Percentiles rank a stretch among this genome's conserved stretches.
These are phyloP conservation scores for Pseudomyrmex flavicornis DNA, from an alignment of 1,140 invertebrate genomes.

Conservation along the genomic window DNA sequence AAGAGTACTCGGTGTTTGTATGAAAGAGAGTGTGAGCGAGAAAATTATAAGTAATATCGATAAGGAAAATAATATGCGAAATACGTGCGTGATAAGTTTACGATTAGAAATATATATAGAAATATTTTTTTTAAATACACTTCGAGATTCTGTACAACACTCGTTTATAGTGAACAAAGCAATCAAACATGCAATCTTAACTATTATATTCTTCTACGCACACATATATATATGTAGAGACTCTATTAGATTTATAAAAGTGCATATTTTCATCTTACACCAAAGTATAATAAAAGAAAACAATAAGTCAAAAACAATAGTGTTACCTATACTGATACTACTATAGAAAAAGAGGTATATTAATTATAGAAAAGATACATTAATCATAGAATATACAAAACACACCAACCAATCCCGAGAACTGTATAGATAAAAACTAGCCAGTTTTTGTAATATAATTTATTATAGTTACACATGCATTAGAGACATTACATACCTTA, in stretches of 20 bases:
- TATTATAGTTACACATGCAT: too few species aligned
- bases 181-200: background rate
- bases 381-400: too few species aligned
- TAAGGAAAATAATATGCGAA: background rate
- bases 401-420: too few species aligned
- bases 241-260: background rate
- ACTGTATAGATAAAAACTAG: too few species aligned
- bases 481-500: too few species aligned
- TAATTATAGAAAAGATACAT: background rate
- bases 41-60: background rate
- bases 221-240: too few species aligned
- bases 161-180: too few species aligned
- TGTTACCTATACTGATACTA: slow-evolving; percentile 8
- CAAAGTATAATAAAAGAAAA: slow-evolving; percentile 14
- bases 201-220: background rate
- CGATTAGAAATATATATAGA: background rate
- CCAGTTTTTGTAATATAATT: too few species aligned
- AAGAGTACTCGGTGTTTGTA: slow-evolving; percentile 67
- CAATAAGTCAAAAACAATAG: background rate
- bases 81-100: background rate
- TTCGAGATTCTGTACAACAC: too few species aligned
- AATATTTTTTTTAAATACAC: background rate
- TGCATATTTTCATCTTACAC: background rate
- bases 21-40: background rate
- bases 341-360: slow-evolving; percentile 26